Conservation (phyloP, 2,113 vertebrate genomes). For the Pithys albifrons region DNA sequence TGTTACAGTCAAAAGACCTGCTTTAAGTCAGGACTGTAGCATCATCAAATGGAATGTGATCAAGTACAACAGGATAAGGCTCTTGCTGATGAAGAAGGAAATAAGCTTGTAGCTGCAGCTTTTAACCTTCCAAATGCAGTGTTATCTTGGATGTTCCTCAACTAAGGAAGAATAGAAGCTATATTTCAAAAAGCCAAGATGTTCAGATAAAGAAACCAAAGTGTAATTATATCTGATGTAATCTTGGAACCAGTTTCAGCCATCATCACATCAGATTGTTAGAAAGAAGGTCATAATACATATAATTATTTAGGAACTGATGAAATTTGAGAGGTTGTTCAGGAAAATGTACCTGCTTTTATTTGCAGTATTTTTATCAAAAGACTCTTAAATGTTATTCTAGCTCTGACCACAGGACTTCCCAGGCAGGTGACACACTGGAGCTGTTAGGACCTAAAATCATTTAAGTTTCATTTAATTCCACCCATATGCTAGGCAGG, state of each 20-base stretch:
- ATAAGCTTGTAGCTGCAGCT: neutral
- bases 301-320: neutral
- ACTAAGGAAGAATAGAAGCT: neutral
- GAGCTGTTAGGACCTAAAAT: neutral
- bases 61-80: neutral
- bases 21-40: neutral
- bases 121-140: neutral
- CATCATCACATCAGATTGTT: neutral
- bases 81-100: neutral
- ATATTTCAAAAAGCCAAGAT: neutral
- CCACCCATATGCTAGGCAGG: neutral
- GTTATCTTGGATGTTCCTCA: neutral
- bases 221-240: neutral
- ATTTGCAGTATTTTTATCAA: neutral
- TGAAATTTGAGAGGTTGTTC: neutral
- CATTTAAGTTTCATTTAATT: neutral
- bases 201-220: slow-evolving; percentile 2
- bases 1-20: neutral
- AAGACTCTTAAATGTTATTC: neutral
- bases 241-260: neutral
- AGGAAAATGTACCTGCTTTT: neutral
- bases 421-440: neutral
- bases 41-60: neutral
- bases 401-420: neutral
- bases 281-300: neutral